Evolutionary conservation across 2,797 vertebrate species (phyloP).

Genomic region (Hemibagrus guttatus): DNA sequence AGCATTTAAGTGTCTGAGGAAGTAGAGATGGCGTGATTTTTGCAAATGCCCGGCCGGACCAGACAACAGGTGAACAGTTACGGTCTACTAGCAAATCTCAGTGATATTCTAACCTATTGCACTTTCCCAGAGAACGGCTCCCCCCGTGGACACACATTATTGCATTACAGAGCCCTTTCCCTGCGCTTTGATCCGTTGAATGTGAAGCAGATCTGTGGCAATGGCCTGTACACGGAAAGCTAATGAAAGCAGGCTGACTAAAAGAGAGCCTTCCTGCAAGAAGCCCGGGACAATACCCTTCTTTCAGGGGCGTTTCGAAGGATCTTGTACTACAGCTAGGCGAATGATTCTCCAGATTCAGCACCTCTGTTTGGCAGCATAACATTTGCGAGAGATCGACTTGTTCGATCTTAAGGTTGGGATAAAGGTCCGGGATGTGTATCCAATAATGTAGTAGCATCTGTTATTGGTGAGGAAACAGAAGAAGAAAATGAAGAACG

Average conservation of each 20-base stretch:
- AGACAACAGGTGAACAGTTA: conserved; percentile 76
- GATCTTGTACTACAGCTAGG: conserved; percentile 44
- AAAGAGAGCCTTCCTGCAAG: conserved; percentile 16
- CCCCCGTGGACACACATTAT: conserved; percentile 70
- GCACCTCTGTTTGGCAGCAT: conserved; percentile 31
- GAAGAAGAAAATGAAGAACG: background rate
- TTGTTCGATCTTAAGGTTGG: conserved; percentile 18
- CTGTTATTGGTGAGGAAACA: background rate
- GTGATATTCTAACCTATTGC: conserved; percentile 81
- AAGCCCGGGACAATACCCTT: conserved; percentile 50
- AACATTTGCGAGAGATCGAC: background rate
- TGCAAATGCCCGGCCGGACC: conserved; percentile 50
- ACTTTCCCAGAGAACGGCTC: conserved; percentile 73
- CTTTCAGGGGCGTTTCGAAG: conserved; percentile 51
- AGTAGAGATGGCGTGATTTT: conserved; percentile 46
- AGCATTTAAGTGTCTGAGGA: conserved; percentile 51
- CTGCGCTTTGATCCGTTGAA: conserved; percentile 69
- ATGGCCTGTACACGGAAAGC: conserved; percentile 51
- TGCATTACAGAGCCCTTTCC: conserved; percentile 57
- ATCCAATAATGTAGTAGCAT: background rate
- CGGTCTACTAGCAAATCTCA: conserved; percentile 70
- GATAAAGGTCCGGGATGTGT: background rate
- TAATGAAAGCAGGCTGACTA: conserved; percentile 59
- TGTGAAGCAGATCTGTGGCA: conserved; percentile 67
- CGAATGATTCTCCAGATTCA: conserved; percentile 41